Base-by-base conservation (phyloP, 1,140 invertebrate species). In the Drosophila lini region DNA sequence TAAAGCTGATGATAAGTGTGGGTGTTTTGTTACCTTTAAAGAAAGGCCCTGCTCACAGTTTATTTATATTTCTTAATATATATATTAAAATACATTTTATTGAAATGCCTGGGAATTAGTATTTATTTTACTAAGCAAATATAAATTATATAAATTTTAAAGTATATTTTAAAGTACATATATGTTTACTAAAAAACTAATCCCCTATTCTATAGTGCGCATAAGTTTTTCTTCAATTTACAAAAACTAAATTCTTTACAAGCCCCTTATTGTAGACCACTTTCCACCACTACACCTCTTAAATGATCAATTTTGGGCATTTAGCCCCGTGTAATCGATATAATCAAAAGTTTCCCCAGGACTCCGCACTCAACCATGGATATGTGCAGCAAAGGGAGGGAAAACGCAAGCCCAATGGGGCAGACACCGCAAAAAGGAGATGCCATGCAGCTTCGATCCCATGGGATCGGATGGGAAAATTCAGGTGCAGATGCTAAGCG, bases 401-500 rank as follows among this genome's bases (percentile, higher is more conserved):
- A 6, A 15, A 9, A 22, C 6, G 31, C 7, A 59, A 50, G 13
- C 42, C 69, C 53, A 73, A 71, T 73, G 67, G 53, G 67, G 42
- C 67, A 73, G 67, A 59, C 67, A 59, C 65, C 65, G 52, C 69
- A 73, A 32, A 65, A 64, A 38, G 62, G 47, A 67, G 65, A 67
- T 67, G 65, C 42, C 34, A 69, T 34, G 67, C 42, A 71, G 52
- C 42, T 38, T 15, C 44, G 67, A 34, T 48, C 5, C 44, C 36
- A 31, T 50, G n/a, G n/a, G n/a, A n/a, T n/a, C n/a, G 28, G 65
- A 36, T 28, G 42, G 36, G 22, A 59, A 71, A 48, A 47, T 70
- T 71, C 65, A 59, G 69, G 34, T 73, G 69, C 69, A 71, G 69
- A 50, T 73, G 69, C 67, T 67, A 71, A 57, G 53, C 69, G 28